Evolutionary conservation across 2,888 invertebrate species (phyloP).

Genomic region (Ctena decussata): DNA sequence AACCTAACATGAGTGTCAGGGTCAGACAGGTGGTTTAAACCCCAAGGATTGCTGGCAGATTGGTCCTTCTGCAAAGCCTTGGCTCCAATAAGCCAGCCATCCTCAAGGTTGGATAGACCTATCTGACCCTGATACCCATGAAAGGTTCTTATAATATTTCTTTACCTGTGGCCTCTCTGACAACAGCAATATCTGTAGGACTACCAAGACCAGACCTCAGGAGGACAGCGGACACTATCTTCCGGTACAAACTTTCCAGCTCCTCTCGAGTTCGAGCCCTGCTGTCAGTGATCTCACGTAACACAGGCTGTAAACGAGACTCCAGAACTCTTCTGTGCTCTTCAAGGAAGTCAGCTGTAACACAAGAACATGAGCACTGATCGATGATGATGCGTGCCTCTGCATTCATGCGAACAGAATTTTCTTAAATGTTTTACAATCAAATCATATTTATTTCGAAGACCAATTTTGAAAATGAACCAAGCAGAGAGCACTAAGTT

Average conservation of each 20-base stretch:
- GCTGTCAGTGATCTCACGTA: slow-evolving; percentile 87
- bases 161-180: slow-evolving; percentile 86
- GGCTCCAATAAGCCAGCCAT: background rate
- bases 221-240: slow-evolving; percentile 87
- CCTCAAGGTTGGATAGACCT: background rate
- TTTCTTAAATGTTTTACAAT: too few relatives aligned
- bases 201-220: slow-evolving; percentile 87
- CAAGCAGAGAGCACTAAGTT: too few relatives aligned
- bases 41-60: background rate
- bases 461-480: too few relatives aligned
- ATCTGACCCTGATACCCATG: background rate
- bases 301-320: slow-evolving; percentile 86
- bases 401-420: too few relatives aligned
- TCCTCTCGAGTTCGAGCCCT: slow-evolving; percentile 86
- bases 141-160: background rate
- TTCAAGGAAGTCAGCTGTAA: slow-evolving; percentile 86
- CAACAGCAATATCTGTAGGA: slow-evolving; percentile 86
- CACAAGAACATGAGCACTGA: too few relatives aligned
- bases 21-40: too few relatives aligned
- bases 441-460: too few relatives aligned
- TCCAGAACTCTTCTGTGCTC: slow-evolving; percentile 87
- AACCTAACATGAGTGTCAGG: too few relatives aligned
- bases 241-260: slow-evolving; percentile 86
- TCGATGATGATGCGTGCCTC: too few relatives aligned
- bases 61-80: background rate